A percentile compares a stretch with the other conserved stretches of the same genome.
phyloP scores from a whole-genome alignment of 1,140 invertebrate genomes.

The Drosophila mojavensis region DNA sequence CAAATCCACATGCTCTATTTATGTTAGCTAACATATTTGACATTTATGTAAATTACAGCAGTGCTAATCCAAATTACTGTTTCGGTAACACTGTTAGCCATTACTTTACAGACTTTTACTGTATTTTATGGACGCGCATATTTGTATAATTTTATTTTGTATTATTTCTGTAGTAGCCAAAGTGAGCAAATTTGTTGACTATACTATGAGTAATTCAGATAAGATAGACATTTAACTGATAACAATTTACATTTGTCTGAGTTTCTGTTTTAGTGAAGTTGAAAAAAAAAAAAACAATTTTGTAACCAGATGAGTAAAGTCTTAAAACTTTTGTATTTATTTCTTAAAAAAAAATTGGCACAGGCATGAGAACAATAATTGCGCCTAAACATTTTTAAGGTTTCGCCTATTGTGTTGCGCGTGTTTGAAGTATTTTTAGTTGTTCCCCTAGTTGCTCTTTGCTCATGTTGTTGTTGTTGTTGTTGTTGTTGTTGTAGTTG shows the following conservation, averaged over 20 bases:
- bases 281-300: conserved; percentile 1
- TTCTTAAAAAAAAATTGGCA: conserved; percentile 1
- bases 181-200: conserved; percentile 3
- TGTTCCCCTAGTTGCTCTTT: conserved; percentile 26
- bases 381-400: conserved; percentile 67
- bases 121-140: not conserved
- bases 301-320: conserved; percentile 32
- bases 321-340: conserved; percentile 6
- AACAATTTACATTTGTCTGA: conserved; percentile 22
- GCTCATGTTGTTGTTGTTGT: conserved; percentile 7
- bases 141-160: not conserved
- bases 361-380: conserved; percentile 51
- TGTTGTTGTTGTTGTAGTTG: no score
- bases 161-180: conserved; percentile 1
- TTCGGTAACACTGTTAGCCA: no score
- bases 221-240: conserved; percentile 42
- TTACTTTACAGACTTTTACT: not conserved
- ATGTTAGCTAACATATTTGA: not conserved
- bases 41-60: not conserved
- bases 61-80: no score
- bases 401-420: conserved; percentile 44
- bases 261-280: conserved; percentile 14
- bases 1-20: not conserved
- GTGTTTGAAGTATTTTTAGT: conserved; percentile 76
- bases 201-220: conserved; percentile 27